Evolutionary conservation across 1,140 invertebrate genomes (phyloP).

Genomic region (Stegodyphus mimosarum): DNA sequence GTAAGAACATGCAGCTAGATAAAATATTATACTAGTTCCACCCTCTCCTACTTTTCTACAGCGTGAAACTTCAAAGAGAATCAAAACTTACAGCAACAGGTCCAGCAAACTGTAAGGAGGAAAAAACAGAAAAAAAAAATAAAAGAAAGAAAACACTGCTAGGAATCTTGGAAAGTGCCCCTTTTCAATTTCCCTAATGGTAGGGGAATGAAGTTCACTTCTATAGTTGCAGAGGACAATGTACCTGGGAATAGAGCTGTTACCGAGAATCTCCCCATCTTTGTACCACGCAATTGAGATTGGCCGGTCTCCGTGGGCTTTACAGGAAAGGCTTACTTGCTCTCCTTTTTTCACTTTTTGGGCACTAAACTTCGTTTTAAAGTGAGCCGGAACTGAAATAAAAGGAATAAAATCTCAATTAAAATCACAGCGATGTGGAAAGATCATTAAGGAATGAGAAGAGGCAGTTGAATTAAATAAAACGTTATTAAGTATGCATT

Average conservation of each 20-base stretch:
- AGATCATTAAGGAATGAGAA: too few relatives aligned
- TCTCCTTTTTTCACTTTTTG: slow-evolving; percentile 60
- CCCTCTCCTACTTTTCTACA: too few relatives aligned
- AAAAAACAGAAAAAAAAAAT: background rate
- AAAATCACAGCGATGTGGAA: background rate
- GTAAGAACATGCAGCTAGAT: too few relatives aligned
- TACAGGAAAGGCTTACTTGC: slow-evolving; percentile 52
- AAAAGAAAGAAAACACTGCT: background rate
- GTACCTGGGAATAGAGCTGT: slow-evolving; percentile 52
- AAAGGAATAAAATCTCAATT: background rate
- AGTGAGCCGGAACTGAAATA: slow-evolving; percentile 54
- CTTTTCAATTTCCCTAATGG: slow-evolving; percentile 43
- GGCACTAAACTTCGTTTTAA: slow-evolving; percentile 46
- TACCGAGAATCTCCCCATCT: slow-evolving; percentile 31
- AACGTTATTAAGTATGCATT: too few relatives aligned
- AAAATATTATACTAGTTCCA: too few relatives aligned
- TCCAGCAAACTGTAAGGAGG: too few relatives aligned
- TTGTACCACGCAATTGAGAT: slow-evolving; percentile 62
- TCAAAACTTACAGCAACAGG: too few relatives aligned
- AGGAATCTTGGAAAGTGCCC: background rate
- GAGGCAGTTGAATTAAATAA: too few relatives aligned
- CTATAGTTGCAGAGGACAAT: background rate
- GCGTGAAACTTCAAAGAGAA: too few relatives aligned
- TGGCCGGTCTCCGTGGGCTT: slow-evolving; percentile 62
- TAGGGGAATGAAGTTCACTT: background rate